A percentile compares a stretch with the other conserved stretches of the same genome.
phyloP scores from a whole-genome alignment of 2,888 invertebrate genomes.

The Acanthosepion pharaonis region DNA sequence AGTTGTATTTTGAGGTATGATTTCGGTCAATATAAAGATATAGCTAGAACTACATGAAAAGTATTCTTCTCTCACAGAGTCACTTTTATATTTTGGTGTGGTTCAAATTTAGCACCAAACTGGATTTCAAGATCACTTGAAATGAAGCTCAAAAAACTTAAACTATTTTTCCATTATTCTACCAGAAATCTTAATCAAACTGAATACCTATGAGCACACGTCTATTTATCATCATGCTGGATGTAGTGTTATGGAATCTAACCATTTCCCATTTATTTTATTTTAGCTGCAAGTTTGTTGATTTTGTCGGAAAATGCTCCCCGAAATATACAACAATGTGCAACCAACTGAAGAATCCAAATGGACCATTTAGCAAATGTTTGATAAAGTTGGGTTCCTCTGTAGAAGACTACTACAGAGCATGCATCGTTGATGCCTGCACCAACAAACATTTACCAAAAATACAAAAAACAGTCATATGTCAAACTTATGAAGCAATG shows the following conservation, averaged over 20 bases:
- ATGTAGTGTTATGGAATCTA: not conserved
- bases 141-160: no score
- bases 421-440: slow-evolving; percentile 53
- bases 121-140: no score
- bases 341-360: not conserved
- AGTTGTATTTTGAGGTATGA: no score
- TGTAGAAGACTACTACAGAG: slow-evolving; percentile 50
- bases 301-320: not conserved
- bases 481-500: slow-evolving; percentile 53
- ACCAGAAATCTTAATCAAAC: no score
- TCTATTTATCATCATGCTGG: not conserved
- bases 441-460: slow-evolving; percentile 47
- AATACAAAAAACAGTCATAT: slow-evolving; percentile 49
- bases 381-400: slow-evolving; percentile 48
- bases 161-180: no score
- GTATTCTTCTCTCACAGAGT: no score
- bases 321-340: not conserved
- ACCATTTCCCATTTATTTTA: not conserved
- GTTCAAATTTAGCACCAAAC: no score
- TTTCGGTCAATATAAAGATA: no score
- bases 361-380: slow-evolving; percentile 51
- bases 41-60: no score
- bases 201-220: not conserved
- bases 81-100: no score
- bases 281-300: not conserved